Base-by-base conservation (phyloP, 2,888 invertebrate genomes). In the Nomada fabriciana region DNA sequence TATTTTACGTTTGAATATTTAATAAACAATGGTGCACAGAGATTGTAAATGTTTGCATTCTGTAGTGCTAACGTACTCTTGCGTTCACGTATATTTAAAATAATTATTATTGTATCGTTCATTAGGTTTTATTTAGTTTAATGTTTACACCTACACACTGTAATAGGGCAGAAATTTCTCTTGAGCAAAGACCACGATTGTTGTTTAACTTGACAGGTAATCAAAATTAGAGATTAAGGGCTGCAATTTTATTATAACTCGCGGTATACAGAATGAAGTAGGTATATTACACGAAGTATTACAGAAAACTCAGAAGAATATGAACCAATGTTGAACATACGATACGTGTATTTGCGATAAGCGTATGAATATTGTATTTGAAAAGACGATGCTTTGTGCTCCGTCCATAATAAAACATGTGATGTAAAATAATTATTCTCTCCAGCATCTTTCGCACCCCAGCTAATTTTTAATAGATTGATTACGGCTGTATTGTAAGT, bases 341-440 rank as follows among this genome's bases (percentile, higher is more conserved):
- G 76, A 77, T 47, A 76, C 67, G 53, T 80, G 52, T 80, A 80
- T 71, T 53, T 69, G 75, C 23, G 52, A 79, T 79, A 59, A 80
- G 43, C 70, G 70, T 79, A 79, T 79, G 59, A 85, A 80, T 87
- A 80, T 87, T 80, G 81, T 80, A 83, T 85, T 84, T 75, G 83
- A 85, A 82, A 86, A 87, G 88, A 88, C 86, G 88, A 90, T 91
- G 90, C 90, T 91, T 91, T 88, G 86, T 83, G 90, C 90, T 92
- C 91, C 91, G 92, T 92, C 91, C 92, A 91, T 87, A 86, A 87
- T 90, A 88, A 88, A 87, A 52, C 86, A 71, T 68, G 63, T 82
- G 76, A 84, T 80, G 67, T 42, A 69, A 83, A 76, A 53, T 64
- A 57, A 23, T 53, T 2, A 50, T 29, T 50, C 59, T 18, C 18